A percentile compares a stretch with the other conserved stretches of the same genome.
phyloP scores from a whole-genome alignment of 2,113 vertebrate species.

The Syngnathus scovelli region DNA sequence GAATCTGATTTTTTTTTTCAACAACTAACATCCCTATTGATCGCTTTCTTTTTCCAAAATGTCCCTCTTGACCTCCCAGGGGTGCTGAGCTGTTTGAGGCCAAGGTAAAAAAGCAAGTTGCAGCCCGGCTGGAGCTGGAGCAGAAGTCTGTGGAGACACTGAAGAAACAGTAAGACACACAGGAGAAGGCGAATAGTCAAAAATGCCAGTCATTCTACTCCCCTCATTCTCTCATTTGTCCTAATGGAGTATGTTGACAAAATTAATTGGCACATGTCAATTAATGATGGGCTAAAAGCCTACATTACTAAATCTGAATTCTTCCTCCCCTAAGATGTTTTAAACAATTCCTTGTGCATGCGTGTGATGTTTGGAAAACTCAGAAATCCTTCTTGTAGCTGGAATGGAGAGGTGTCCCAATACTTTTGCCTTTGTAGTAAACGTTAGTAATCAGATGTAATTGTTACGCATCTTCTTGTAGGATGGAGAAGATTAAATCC shows the following conservation, averaged over 20 bases:
- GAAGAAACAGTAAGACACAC: constrained; percentile 64
- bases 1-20: not conserved
- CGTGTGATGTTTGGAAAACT: too few relatives aligned
- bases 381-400: too few relatives aligned
- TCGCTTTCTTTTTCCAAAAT: not conserved
- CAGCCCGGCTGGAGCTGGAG: constrained; percentile 61
- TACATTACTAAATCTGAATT: too few relatives aligned
- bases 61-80: constrained; percentile 34
- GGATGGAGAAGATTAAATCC: constrained; percentile 75
- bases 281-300: too few relatives aligned
- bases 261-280: too few relatives aligned
- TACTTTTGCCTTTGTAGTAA: not conserved
- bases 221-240: not conserved
- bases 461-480: constrained; percentile 33
- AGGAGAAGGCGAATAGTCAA: not conserved
- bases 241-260: not conserved
- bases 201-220: not conserved
- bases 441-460: not conserved
- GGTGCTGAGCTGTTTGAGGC: constrained; percentile 74
- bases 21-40: not conserved
- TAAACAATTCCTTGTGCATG: too few relatives aligned
- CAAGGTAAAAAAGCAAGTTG: constrained; percentile 68
- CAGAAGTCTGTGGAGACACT: constrained; percentile 67
- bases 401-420: not conserved
- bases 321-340: too few relatives aligned